Conservation (phyloP, 2,888 invertebrate genomes). For the Lepetodrilus schrolli region DNA sequence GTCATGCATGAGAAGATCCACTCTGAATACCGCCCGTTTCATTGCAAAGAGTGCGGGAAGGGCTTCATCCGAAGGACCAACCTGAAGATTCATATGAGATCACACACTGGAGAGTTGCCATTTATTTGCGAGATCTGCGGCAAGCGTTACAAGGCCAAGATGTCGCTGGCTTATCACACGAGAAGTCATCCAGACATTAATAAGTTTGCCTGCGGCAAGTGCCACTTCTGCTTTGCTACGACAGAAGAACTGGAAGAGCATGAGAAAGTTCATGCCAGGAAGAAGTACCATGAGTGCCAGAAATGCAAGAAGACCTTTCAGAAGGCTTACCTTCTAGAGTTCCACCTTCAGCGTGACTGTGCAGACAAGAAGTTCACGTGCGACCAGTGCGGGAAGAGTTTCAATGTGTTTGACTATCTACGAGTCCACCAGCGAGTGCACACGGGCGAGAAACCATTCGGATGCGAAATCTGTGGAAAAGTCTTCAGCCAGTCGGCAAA, state of each 20-base stretch:
- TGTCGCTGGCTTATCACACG: not conserved
- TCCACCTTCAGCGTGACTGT: not conserved
- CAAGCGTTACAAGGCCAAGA: not conserved
- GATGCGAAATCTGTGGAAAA: constrained; percentile 36
- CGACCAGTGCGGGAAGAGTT: not conserved
- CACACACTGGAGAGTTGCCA: constrained; percentile 30
- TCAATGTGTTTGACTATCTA: not conserved
- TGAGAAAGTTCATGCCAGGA: not conserved
- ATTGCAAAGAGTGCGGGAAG: constrained; percentile 27
- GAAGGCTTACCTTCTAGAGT: constrained; percentile 4
- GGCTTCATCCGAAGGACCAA: constrained; percentile 29
- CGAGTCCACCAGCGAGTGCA: constrained; percentile 39
- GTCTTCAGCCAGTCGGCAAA: constrained; percentile 36
- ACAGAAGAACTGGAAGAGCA: not conserved
- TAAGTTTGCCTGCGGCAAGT: constrained; percentile 3
- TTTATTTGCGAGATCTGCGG: constrained; percentile 29
- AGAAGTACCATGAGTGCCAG: not conserved
- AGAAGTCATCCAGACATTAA: not conserved
- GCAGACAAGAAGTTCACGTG: not conserved
- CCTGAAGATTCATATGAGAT: constrained; percentile 23
- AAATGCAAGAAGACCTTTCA: not conserved
- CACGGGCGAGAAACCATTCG: constrained; percentile 40
- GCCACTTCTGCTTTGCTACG: not conserved
- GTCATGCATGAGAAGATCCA: constrained; percentile 28
- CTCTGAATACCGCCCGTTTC: constrained; percentile 1